Evolutionary conservation across 2,888 invertebrate genomes (phyloP), one percentile per base, ranked within the genome.

Genomic region (Aphidoletes aphidimyza): DNA sequence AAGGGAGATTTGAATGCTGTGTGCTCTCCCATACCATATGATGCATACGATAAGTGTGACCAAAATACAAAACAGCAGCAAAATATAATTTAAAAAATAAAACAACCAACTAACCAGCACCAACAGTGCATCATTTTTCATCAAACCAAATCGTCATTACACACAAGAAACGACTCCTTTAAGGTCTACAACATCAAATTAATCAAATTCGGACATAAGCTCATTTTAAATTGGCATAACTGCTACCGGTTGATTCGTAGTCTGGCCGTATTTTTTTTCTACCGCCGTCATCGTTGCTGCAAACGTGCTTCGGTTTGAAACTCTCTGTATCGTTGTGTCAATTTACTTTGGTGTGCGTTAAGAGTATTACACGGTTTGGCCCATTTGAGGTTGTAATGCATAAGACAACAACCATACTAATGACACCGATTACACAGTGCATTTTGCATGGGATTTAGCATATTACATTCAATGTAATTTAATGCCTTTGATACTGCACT

Each of bases 191-290:
- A 81, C 81, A 81, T 37, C 81, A 81, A 78, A 81, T 81, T 81
- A 81, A 81, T 81, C 81, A 81, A 81, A 81, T 81, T 81, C 37
- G 81, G 81, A 81, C 81, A 81, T 81, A 81, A 81, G 81, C 81
- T 81, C 37, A 81, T 81, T 81, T 36, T 37, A 37, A 81, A 81
- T 81, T 81, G 81, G 81, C 81, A 81, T 81, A 37, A 81, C 37
- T 36, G 81, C 81, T 81, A 81, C 81, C 37, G 81, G 81, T 81
- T 22, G 37, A 37, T 69, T 69, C n/a, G 2, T 11, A 69, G 11
- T 30, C 14, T n/a, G 19, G 69, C 54, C 22, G 22, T 54, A 22
- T 36, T 14, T n/a, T 5, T 78, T 78, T 36, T 78, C 78, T 36
- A 36, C 5, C 36, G 5, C 14, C 9, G 22, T 22, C n/a, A 3